phyloP scores from a whole-genome alignment of 2,113 vertebrate genomes.

The Smithornis capensis region DNA sequence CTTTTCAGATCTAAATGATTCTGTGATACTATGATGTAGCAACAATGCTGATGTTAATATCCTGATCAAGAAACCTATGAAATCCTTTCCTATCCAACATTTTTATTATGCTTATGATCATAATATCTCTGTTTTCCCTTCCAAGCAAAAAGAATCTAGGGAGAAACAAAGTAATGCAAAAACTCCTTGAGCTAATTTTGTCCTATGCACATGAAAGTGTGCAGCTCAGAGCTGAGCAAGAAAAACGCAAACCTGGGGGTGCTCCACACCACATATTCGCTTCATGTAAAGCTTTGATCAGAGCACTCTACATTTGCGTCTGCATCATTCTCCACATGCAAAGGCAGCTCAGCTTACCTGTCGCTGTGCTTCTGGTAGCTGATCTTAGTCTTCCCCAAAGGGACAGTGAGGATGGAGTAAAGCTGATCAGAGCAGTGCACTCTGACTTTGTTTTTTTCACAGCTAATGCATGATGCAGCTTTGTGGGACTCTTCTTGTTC shows the following conservation, averaged over 20 bases:
- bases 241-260: background rate
- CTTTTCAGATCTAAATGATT: background rate
- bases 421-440: background rate
- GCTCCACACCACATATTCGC: background rate
- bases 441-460: background rate
- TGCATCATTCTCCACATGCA: background rate
- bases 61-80: background rate
- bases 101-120: background rate
- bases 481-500: background rate
- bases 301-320: background rate
- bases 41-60: background rate
- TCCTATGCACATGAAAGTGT: background rate
- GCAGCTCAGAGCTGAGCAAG: background rate
- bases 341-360: background rate
- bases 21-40: background rate
- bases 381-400: background rate
- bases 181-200: background rate
- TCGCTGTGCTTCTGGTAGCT: background rate
- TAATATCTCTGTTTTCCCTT: background rate
- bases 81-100: background rate
- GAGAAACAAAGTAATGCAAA: background rate
- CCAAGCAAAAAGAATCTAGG: background rate
- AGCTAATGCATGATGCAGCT: background rate
- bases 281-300: background rate
- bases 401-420: background rate